These are phyloP conservation scores for Pecten maximus DNA, from an alignment of 2,888 invertebrate species.

Conservation along the genomic window DNA sequence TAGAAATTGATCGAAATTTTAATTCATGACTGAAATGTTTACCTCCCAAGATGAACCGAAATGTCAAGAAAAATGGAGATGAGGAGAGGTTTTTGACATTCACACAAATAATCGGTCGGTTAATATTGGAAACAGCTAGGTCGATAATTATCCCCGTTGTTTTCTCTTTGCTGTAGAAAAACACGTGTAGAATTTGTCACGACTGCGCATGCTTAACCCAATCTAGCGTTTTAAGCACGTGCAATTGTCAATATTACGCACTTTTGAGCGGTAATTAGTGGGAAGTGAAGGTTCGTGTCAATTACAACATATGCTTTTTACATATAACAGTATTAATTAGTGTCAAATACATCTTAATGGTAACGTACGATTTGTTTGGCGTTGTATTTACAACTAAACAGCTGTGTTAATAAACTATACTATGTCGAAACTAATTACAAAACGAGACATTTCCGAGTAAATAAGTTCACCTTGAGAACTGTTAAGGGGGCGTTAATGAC, in stretches of 20 bases:
- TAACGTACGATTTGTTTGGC: neutral
- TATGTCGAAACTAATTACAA: neutral
- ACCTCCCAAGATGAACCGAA: too few species aligned
- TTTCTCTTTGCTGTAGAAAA: neutral
- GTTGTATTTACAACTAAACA: neutral
- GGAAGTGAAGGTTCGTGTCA: neutral
- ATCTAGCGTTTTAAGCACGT: neutral
- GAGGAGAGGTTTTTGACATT: neutral
- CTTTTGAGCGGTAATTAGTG: neutral
- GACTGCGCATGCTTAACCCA: neutral
- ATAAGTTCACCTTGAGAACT: neutral
- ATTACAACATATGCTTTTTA: neutral
- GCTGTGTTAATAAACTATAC: neutral
- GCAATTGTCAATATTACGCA: neutral
- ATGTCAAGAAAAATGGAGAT: too few species aligned
- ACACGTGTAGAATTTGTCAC: neutral
- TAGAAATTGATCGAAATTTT: too few species aligned
- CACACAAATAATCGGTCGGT: neutral
- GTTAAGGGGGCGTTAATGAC: neutral
- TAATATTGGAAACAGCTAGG: neutral
- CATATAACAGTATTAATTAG: neutral
- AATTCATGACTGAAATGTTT: too few species aligned
- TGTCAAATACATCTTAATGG: neutral
- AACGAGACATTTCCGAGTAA: neutral
- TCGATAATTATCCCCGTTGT: neutral